Percentiles rank a stretch among this genome's conserved stretches.
Evolutionary conservation across 2,888 invertebrate species (phyloP).

Genomic region (Aproaerema taeniolella): DNA sequence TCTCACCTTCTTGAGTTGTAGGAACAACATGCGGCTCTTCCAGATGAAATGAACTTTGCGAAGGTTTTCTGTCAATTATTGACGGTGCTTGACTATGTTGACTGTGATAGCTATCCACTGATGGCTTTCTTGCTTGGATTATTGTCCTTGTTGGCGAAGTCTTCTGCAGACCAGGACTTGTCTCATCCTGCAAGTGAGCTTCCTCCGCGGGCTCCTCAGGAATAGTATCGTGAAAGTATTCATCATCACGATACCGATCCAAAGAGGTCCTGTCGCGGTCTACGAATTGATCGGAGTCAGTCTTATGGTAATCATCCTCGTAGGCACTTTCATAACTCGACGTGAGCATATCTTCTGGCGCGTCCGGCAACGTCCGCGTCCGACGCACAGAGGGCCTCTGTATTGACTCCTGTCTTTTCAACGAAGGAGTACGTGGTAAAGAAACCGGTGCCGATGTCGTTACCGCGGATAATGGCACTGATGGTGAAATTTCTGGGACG

Average conservation of each 20-base stretch:
- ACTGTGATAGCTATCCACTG: conserved; percentile 66
- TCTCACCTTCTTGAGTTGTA: conserved; percentile 55
- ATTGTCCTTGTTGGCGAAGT: conserved; percentile 59
- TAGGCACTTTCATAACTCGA: conserved; percentile 73
- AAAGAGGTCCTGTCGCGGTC: conserved; percentile 55
- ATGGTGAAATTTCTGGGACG: conserved; percentile 58
- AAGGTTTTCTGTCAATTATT: conserved; percentile 62
- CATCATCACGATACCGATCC: conserved; percentile 65
- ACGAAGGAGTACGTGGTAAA: conserved; percentile 61
- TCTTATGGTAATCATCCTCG: conserved; percentile 73
- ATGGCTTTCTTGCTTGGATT: conserved; percentile 57
- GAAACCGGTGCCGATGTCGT: conserved; percentile 51
- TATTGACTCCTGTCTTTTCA: conserved; percentile 71
- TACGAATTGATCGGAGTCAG: conserved; percentile 66
- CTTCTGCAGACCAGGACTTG: conserved; percentile 52
- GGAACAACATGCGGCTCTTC: conserved; percentile 73
- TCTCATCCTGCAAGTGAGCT: conserved; percentile 48
- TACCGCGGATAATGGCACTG: conserved; percentile 51
- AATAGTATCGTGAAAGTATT: conserved; percentile 56
- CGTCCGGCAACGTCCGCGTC: conserved; percentile 66
- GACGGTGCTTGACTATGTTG: conserved; percentile 57
- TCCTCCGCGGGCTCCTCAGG: conserved; percentile 54
- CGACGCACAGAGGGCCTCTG: conserved; percentile 69
- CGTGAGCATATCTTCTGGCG: conserved; percentile 61
- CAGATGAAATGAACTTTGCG: conserved; percentile 71